Conservation (phyloP, 2,797 vertebrate genomes). For the Enteromius anoplus region DNA sequence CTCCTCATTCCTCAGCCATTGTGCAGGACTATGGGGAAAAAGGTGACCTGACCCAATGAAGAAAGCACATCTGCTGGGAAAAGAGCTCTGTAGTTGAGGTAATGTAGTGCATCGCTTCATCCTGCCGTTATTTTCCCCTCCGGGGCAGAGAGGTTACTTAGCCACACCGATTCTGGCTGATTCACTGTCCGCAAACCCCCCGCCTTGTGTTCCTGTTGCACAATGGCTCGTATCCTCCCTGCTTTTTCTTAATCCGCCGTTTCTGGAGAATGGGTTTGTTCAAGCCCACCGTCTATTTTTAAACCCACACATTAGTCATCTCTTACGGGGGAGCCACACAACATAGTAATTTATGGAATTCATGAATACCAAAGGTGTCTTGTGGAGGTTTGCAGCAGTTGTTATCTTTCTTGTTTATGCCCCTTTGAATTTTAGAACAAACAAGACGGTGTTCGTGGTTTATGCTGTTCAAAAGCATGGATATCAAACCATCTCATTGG, state of each 20-base stretch:
- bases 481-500: constrained; percentile 5
- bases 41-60: constrained; percentile 71
- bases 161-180: constrained; percentile 27
- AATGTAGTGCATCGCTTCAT: constrained; percentile 71
- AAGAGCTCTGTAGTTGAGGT: constrained; percentile 60
- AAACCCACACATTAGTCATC: constrained; percentile 77
- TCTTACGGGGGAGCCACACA: constrained; percentile 67
- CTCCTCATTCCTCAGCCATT: constrained; percentile 19
- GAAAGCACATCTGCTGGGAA: constrained; percentile 68
- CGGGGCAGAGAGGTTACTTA: constrained; percentile 47
- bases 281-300: constrained; percentile 74
- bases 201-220: constrained; percentile 14
- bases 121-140: constrained; percentile 47
- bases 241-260: constrained; percentile 62
- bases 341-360: constrained; percentile 76
- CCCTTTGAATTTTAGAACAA: constrained; percentile 60
- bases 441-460: constrained; percentile 25
- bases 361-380: constrained; percentile 72
- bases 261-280: constrained; percentile 63
- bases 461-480: constrained; percentile 36
- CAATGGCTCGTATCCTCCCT: constrained; percentile 25
- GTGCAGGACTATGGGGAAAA: constrained; percentile 60
- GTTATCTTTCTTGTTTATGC: constrained; percentile 44
- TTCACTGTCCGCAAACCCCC: constrained; percentile 25
- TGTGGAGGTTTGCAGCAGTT: constrained; percentile 24